phyloP scores from a whole-genome alignment of 2,888 invertebrate species.

The Noctua fimbriata region DNA sequence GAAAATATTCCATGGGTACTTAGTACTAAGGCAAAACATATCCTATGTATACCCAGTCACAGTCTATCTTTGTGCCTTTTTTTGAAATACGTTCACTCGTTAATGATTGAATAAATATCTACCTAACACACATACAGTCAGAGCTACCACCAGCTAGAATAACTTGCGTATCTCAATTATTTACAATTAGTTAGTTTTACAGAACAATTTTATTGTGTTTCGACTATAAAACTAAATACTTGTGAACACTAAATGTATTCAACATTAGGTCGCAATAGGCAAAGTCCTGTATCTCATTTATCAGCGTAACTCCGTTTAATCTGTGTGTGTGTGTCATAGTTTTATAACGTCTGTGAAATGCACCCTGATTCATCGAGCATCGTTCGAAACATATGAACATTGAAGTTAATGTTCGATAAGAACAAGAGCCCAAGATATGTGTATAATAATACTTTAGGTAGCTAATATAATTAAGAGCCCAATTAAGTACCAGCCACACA shows the following conservation, averaged over 20 bases:
- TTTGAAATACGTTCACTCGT: neutral
- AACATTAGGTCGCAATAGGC: neutral
- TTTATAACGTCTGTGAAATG: neutral
- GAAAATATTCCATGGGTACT: neutral
- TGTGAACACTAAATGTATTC: neutral
- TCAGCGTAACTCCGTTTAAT: neutral
- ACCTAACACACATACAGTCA: neutral
- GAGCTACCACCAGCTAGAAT: neutral
- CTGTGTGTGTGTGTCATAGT: neutral
- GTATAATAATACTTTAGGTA: neutral
- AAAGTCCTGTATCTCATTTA: neutral
- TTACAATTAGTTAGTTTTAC: neutral
- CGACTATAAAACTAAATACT: neutral
- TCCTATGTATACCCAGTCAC: neutral
- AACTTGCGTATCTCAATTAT: neutral
- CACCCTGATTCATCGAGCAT: constrained; percentile 7
- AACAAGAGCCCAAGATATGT: constrained; percentile 3
- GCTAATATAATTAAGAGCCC: constrained; percentile 4
- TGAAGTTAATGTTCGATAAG: constrained; percentile 26
- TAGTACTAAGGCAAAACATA: neutral
- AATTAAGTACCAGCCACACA: constrained; percentile 15
- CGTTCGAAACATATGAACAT: neutral
- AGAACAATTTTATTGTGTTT: neutral
- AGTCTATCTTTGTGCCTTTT: neutral
- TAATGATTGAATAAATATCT: neutral